Evolutionary conservation across 92 coral and sea anemone genomes (phyloP), one percentile per base, ranked within the genome.

Genomic region (Paragorgia papillata): DNA sequence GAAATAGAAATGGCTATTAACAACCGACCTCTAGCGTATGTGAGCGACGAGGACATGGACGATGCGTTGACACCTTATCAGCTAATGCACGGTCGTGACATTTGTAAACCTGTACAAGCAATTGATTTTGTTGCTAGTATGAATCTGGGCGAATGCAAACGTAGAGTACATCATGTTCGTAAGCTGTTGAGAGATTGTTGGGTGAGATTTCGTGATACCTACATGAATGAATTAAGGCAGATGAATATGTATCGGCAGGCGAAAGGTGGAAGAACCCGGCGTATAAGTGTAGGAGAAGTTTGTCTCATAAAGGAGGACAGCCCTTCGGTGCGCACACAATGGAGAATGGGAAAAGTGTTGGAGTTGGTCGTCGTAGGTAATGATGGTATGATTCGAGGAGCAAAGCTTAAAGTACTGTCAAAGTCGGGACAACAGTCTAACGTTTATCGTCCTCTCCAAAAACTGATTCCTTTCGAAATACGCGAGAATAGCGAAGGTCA

Each of bases 11-110:
- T 73, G 19, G 79, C 79, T 9, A 54, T 73, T 7, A 73, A 73
- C 79, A 73, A 54, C 66, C 35, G 41, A 14, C 79, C 79, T 17
- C 27, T 73, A 1, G 66, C 79, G n/a, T 73, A 73, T 28, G 64
- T 74, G 17, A 74, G 80, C 54, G 80, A 74, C 20, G 80, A 74
- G 9, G 69, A 74, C 35, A 24, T 74, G 8, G 80, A 40, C 61
- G 78, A 71, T 21, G 64, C 78, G 64, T 10, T 57, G 15, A 74
- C 80, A 0, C 80, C 68, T 19, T 57, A 55, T 43, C 80, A 74
- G 10, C 18, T 74, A 13, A 74, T 74, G 66, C 53, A 74, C 70
- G 67, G 80, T 32, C 53, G 68, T 27, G 40, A 32, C 24, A 55
- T 22, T 14, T 50, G 67, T 21, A 57, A 56, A 41, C 10, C 35